Conservation (phyloP, 2,797 vertebrate genomes). For the Taenioides sp. region DNA sequence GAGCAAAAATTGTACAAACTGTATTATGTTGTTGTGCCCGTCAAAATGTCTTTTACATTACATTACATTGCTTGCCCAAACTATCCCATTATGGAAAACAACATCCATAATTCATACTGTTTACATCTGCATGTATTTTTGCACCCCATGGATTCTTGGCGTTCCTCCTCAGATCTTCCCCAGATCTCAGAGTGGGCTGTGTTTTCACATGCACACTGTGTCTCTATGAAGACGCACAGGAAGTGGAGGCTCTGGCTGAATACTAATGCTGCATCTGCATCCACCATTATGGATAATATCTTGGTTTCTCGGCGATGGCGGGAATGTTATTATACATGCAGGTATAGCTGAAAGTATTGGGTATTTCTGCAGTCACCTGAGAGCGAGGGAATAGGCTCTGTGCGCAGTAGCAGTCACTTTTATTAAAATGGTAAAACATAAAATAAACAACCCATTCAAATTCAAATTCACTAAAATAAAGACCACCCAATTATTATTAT, state of each 20-base stretch:
- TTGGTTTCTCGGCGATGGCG: background rate
- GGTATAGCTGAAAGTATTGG: background rate
- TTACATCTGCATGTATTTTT: background rate
- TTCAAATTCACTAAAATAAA: no score
- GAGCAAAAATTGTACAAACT: no score
- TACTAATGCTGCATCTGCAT: constrained; percentile 13
- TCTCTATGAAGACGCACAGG: background rate
- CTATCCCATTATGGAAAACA: background rate
- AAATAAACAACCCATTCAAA: no score
- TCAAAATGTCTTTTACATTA: no score
- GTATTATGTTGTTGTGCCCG: no score
- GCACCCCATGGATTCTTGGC: background rate
- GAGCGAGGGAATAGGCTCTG: background rate
- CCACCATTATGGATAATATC: constrained; percentile 2
- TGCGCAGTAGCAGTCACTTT: no score
- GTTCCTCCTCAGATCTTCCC: constrained; percentile 1
- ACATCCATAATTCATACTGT: constrained; percentile 2
- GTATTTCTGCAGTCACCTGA: background rate
- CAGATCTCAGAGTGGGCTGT: background rate
- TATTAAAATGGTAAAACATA: no score
- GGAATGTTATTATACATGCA: background rate
- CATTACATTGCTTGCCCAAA: background rate
- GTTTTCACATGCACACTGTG: constrained; percentile 4
- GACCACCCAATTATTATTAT: no score
- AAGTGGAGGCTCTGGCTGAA: constrained; percentile 1